phyloP scores from a whole-genome alignment of 1,140 invertebrate genomes.

The Drosophila subpulchrella region DNA sequence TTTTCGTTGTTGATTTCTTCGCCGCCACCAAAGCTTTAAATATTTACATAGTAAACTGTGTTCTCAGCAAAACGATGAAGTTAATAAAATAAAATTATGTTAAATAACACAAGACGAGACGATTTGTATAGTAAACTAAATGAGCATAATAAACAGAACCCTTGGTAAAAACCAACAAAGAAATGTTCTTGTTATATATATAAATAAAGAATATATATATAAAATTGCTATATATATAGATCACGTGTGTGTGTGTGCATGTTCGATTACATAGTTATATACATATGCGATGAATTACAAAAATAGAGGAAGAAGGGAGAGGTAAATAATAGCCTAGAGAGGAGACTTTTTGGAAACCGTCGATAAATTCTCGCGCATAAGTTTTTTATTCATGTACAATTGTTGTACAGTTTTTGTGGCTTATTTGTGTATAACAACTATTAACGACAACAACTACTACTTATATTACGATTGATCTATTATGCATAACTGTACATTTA shows the following conservation, averaged over 20 bases:
- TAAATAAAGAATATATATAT: slow-evolving; percentile 46
- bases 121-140: slow-evolving; percentile 79
- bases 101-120: slow-evolving; percentile 47
- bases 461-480: slow-evolving; percentile 54
- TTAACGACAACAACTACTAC: slow-evolving; percentile 54
- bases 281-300: slow-evolving; percentile 43
- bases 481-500: slow-evolving; percentile 50
- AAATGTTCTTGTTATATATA: slow-evolving; percentile 60
- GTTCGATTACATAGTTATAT: slow-evolving; percentile 60
- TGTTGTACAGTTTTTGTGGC: slow-evolving; percentile 76
- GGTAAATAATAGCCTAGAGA: slow-evolving; percentile 62
- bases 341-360: slow-evolving; percentile 72
- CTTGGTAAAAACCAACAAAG: slow-evolving; percentile 34
- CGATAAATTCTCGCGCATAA: slow-evolving; percentile 74
- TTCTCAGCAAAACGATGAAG: slow-evolving; percentile 68
- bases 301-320: slow-evolving; percentile 2
- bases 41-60: slow-evolving; percentile 79
- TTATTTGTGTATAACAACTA: slow-evolving; percentile 79
- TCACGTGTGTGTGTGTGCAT: slow-evolving; percentile 75
- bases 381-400: slow-evolving; percentile 71
- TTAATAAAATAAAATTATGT: slow-evolving; percentile 54
- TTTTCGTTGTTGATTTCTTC: slow-evolving; percentile 50
- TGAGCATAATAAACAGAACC: slow-evolving; percentile 38
- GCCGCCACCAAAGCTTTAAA: slow-evolving; percentile 82
- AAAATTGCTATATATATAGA: slow-evolving; percentile 45